These are phyloP conservation scores for Hybos culiciformis DNA, from an alignment of 2,888 invertebrate genomes.

Conservation along the genomic window DNA sequence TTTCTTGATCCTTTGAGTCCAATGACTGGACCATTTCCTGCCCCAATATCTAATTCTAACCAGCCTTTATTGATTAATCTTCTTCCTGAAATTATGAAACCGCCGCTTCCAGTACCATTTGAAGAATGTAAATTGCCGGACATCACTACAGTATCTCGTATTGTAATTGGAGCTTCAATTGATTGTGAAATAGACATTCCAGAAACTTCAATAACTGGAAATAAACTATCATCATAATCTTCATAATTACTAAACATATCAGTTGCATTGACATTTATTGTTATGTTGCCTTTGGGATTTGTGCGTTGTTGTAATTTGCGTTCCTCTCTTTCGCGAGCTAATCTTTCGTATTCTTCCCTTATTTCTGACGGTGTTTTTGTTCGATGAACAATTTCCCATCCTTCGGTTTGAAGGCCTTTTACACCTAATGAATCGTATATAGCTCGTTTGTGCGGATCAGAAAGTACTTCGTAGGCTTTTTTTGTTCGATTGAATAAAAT, in stretches of 20 bases:
- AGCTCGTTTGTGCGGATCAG: slow-evolving; percentile 83
- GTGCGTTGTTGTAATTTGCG: slow-evolving; percentile 75
- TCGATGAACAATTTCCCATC: slow-evolving; percentile 87
- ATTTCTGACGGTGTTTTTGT: slow-evolving; percentile 92
- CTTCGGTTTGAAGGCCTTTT: slow-evolving; percentile 83
- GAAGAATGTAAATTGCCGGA: slow-evolving; percentile 71
- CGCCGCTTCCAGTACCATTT: slow-evolving; percentile 65
- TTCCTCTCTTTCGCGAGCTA: slow-evolving; percentile 74
- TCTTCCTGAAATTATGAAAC: slow-evolving; percentile 62
- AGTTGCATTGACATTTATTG: slow-evolving; percentile 81
- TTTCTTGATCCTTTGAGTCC: slow-evolving; percentile 69
- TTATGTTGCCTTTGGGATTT: slow-evolving; percentile 80
- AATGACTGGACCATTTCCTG: slow-evolving; percentile 69
- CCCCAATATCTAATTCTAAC: slow-evolving; percentile 74
- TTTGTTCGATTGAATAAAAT: slow-evolving; percentile 84
- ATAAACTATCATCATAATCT: slow-evolving; percentile 42
- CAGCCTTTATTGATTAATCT: slow-evolving; percentile 72
- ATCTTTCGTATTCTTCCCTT: slow-evolving; percentile 86
- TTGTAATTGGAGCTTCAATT: slow-evolving; percentile 81
- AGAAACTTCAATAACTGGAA: slow-evolving; percentile 78
- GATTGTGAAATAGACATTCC: slow-evolving; percentile 87
- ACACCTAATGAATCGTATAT: slow-evolving; percentile 87
- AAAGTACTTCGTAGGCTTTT: slow-evolving; percentile 87
- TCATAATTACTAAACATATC: slow-evolving; percentile 81
- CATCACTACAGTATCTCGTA: slow-evolving; percentile 70